Base-by-base conservation (phyloP, 2,888 invertebrate species). In the Microdon myrmicae region DNA sequence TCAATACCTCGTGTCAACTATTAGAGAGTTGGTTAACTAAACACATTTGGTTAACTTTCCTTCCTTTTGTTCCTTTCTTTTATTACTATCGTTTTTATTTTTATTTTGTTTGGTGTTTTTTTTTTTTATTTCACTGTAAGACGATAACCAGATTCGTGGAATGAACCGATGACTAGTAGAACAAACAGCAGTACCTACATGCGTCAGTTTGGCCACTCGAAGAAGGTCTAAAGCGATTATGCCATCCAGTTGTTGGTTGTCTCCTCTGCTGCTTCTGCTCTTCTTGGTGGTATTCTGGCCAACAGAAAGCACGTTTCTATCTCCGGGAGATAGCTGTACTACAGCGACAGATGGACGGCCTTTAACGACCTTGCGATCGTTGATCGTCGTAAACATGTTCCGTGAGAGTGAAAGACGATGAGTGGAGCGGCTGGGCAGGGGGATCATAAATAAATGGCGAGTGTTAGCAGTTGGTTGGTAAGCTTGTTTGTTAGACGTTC, bases 321-420 rank as follows among this genome's bases (percentile, higher is more conserved):
- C 35, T 37, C 53, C 38, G 39, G 16, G 23, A 48, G 37, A 56
- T 49, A 56, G 12, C 19, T 32, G 39, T 2, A 35, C 22, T 20
- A 39, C 29, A 4, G 48, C 43, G 32, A 56, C 37, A 48, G 38
- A 64, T 43, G 53, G 59, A 66, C 66, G 66, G 66, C 66, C 66
- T 66, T 59, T 66, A 66, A 66, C 66, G 66, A 66, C 66, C 66
- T 66, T 66, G 66, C 66, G 48, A 64, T 53, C 47, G 32, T 26
- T 51, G 64, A 49, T 44, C 49, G 44, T 47, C 35, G 5, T 8
- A n/a, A n/a, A n/a, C n/a, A 22, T 9, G 26, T 13, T 9, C 3
- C n/a, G 6, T 8, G n/a, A 19, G 10, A 6, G 38, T n/a, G n/a
- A n/a, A n/a, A 14, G 34, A 5, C 10, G 29, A 12, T 29, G 38